Percentiles rank a stretch among this genome's conserved stretches.
Conservation (phyloP, 2,888 invertebrate genomes). For the Cantharis flavilabris region DNA sequence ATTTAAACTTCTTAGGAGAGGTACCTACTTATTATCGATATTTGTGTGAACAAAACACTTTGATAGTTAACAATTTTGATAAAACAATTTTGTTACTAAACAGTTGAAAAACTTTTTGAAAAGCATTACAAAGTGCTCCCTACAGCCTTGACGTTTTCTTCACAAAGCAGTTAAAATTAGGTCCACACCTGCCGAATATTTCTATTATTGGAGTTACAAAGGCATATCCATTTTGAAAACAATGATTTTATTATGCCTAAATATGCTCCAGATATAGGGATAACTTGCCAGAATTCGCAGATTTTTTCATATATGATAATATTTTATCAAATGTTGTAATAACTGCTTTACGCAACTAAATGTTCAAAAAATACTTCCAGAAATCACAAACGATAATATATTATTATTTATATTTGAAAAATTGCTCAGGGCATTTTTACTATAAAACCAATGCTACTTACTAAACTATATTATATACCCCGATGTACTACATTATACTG, state of each 20-base stretch:
- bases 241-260: background rate
- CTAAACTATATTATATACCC: too few relatives aligned
- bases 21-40: background rate
- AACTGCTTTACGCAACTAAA: too few relatives aligned
- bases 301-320: too few relatives aligned
- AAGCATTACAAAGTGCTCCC: background rate
- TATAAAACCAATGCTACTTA: too few relatives aligned
- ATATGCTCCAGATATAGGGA: too few relatives aligned
- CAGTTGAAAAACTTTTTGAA: background rate
- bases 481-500: too few relatives aligned
- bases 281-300: too few relatives aligned
- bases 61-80: background rate
- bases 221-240: background rate
- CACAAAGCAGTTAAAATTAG: background rate
- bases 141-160: background rate
- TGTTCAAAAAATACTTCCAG: too few relatives aligned
- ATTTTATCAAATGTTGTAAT: too few relatives aligned
- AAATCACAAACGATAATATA: too few relatives aligned
- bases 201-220: background rate
- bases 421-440: too few relatives aligned
- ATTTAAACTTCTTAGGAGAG: background rate
- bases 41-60: background rate
- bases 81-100: background rate
- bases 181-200: background rate
- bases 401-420: too few relatives aligned